A percentile compares a stretch with the other conserved stretches of the same genome.
Evolutionary conservation across 2,797 vertebrate species (phyloP).

Genomic region (Leptatherina wallacei): DNA sequence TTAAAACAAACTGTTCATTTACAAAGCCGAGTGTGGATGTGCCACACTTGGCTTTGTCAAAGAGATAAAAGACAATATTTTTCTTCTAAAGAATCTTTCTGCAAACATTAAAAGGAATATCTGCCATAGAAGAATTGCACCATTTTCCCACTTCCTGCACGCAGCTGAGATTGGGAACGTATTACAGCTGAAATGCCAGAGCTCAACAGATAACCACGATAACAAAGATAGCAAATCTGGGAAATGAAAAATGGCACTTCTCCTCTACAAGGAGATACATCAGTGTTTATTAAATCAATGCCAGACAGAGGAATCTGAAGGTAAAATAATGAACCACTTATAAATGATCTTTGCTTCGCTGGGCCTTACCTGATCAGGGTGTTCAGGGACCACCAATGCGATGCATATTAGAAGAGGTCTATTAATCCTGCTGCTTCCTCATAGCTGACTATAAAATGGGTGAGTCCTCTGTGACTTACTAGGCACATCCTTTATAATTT

Average conservation of each 20-base stretch:
- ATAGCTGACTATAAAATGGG: conserved; percentile 82
- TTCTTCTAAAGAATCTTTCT: conserved; percentile 58
- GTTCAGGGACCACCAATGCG: conserved; percentile 81
- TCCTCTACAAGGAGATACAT: conserved; percentile 90
- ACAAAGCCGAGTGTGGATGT: conserved; percentile 62
- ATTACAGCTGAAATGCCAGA: conserved; percentile 76
- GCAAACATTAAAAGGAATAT: conserved; percentile 75
- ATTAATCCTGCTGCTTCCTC: conserved; percentile 84
- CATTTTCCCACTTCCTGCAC: conserved; percentile 50
- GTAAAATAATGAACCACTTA: conserved; percentile 96
- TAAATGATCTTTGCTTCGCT: conserved; percentile 91
- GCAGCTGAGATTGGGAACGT: conserved; percentile 63
- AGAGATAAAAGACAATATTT: conserved; percentile 59
- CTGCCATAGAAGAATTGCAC: conserved; percentile 60
- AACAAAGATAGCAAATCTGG: conserved; percentile 83
- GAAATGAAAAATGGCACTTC: conserved; percentile 85
- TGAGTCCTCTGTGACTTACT: conserved; percentile 83
- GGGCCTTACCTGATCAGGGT: conserved; percentile 84
- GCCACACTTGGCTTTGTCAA: conserved; percentile 29
- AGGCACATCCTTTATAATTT: conserved; percentile 85
- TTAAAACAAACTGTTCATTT: conserved; percentile 76
- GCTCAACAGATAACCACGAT: conserved; percentile 78
- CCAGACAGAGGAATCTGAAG: conserved; percentile 88
- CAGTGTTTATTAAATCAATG: conserved; percentile 94
- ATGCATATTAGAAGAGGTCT: conserved; percentile 83